A percentile compares a stretch with the other conserved stretches of the same genome.
Conservation (phyloP, 2,113 vertebrate genomes). For the Calidris pugnax region DNA sequence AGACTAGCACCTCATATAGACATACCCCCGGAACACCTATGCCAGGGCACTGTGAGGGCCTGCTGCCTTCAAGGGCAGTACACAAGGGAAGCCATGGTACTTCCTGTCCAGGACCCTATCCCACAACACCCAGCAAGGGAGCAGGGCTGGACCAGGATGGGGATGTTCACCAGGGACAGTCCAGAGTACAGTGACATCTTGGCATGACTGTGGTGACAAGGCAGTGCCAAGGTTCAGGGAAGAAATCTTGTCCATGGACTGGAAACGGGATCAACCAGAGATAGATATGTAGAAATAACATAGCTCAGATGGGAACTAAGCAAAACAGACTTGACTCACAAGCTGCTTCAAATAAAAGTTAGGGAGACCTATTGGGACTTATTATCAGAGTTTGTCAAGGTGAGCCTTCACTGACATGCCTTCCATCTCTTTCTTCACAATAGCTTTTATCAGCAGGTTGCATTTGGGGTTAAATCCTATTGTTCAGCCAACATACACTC, state of each 20-base stretch:
- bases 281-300: too few relatives aligned
- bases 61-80: background rate
- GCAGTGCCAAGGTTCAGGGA: background rate
- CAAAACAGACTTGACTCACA: background rate
- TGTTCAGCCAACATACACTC: background rate
- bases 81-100: background rate
- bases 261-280: background rate
- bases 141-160: background rate
- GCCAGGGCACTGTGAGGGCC: background rate
- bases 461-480: background rate
- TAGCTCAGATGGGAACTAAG: background rate
- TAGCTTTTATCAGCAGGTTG: background rate
- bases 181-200: background rate
- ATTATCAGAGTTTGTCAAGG: background rate
- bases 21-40: background rate
- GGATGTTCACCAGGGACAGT: accelerated
- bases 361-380: accelerated
- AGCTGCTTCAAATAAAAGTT: background rate
- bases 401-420: background rate
- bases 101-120: background rate
- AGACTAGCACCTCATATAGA: background rate
- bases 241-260: background rate
- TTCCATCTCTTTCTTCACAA: background rate
- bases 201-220: accelerated
- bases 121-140: background rate